Conservation (phyloP, 1,140 invertebrate species). For the Cotesia glomerata region DNA sequence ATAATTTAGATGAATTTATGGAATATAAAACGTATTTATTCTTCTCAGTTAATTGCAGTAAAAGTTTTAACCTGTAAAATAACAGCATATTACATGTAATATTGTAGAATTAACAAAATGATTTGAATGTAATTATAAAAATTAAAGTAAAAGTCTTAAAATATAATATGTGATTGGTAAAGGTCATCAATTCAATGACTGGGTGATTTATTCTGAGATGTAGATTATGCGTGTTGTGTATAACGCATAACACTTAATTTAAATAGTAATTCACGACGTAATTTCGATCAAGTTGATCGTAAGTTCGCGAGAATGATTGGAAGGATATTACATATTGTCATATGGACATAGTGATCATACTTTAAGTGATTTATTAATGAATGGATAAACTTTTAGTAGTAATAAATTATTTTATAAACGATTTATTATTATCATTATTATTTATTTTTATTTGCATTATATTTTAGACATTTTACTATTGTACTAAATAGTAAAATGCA, state of each 20-base stretch:
- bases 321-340: constrained; percentile 31
- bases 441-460: background rate
- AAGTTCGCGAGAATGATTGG: background rate
- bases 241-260: background rate
- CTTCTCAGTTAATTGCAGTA: too few relatives aligned
- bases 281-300: background rate
- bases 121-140: too few relatives aligned
- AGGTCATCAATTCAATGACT: constrained; percentile 4
- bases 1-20: too few relatives aligned
- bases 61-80: too few relatives aligned
- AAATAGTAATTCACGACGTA: background rate
- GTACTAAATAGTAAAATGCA: background rate
- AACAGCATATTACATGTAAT: too few relatives aligned
- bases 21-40: too few relatives aligned
- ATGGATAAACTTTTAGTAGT: constrained; percentile 7
- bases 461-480: background rate
- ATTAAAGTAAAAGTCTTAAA: too few relatives aligned
- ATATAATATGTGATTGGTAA: background rate
- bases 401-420: background rate
- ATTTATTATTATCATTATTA: too few relatives aligned
- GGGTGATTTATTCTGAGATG: background rate
- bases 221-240: background rate
- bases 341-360: constrained; percentile 13
- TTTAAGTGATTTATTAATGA: constrained; percentile 31
- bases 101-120: too few relatives aligned